A percentile compares a stretch with the other conserved stretches of the same genome.
Conservation (phyloP, 2,888 invertebrate genomes). For the Dioctria rufipes region DNA sequence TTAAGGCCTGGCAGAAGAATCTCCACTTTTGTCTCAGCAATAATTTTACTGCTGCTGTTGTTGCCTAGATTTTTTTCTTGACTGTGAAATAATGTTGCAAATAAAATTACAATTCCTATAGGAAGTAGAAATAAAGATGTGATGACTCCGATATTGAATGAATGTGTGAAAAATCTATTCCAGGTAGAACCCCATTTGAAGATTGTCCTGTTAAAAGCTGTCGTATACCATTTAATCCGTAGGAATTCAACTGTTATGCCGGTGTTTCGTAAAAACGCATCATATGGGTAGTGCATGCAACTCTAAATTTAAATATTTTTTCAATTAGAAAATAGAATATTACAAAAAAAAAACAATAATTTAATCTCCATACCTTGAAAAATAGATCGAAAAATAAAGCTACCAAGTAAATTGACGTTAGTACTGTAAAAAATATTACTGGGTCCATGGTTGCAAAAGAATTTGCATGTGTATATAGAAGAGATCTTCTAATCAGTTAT, state of each 20-base stretch:
- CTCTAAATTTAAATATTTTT: constrained; percentile 75
- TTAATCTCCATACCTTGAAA: constrained; percentile 78
- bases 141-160: constrained; percentile 82
- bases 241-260: constrained; percentile 83
- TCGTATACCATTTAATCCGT: constrained; percentile 84
- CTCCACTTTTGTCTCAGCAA: constrained; percentile 70
- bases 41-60: constrained; percentile 25
- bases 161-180: constrained; percentile 71
- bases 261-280: constrained; percentile 82
- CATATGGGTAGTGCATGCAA: constrained; percentile 87
- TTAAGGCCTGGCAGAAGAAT: constrained; percentile 92
- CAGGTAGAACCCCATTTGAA: constrained; percentile 79
- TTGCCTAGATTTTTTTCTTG: constrained; percentile 61
- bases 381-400: constrained; percentile 87
- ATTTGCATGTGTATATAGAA: too few species aligned
- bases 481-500: not conserved
- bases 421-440: constrained; percentile 75
- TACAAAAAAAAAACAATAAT: not conserved
- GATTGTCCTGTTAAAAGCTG: constrained; percentile 82
- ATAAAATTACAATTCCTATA: constrained; percentile 76
- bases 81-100: constrained; percentile 71
- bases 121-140: constrained; percentile 76
- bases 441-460: constrained; percentile 76
- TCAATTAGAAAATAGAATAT: constrained; percentile 49
- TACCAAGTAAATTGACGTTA: constrained; percentile 78